Evolutionary conservation across 1,140 invertebrate genomes (phyloP).

Genomic region (Amyelois transitella): DNA sequence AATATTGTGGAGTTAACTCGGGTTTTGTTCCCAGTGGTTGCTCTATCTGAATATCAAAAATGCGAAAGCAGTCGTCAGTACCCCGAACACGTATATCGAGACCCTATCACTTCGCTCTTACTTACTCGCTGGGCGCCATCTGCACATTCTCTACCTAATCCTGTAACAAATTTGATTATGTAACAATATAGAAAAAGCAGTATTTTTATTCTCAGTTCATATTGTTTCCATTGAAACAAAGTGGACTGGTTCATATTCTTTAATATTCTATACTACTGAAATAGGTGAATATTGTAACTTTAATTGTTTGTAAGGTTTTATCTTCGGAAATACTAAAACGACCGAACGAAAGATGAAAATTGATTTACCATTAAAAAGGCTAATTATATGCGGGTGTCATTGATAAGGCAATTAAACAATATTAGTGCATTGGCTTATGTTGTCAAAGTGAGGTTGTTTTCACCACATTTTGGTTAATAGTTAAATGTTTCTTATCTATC

Average conservation of each 20-base stretch:
- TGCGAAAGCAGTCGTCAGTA: slow-evolving; percentile 68
- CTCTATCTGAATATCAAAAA: slow-evolving; percentile 73
- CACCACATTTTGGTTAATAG: too few relatives aligned
- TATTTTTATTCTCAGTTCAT: not conserved
- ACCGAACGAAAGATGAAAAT: too few relatives aligned
- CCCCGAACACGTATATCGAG: slow-evolving; percentile 66
- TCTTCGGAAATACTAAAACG: too few relatives aligned
- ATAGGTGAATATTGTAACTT: too few relatives aligned
- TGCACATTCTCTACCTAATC: slow-evolving; percentile 64
- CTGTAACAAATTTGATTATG: slow-evolving; percentile 67
- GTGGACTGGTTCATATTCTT: not conserved
- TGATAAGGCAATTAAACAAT: too few relatives aligned
- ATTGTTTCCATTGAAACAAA: not conserved
- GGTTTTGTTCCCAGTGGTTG: slow-evolving; percentile 65
- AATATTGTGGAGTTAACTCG: slow-evolving; percentile 68
- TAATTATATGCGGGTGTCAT: too few relatives aligned
- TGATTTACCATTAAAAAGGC: too few relatives aligned
- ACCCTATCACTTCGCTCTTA: slow-evolving; percentile 72
- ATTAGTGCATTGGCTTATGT: too few relatives aligned
- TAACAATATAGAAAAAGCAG: slow-evolving; percentile 37
- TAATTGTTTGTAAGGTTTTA: too few relatives aligned
- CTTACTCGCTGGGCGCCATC: slow-evolving; percentile 67
- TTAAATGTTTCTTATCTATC: too few relatives aligned
- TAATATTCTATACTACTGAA: not conserved
- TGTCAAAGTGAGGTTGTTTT: too few relatives aligned